These are phyloP conservation scores for Takifugu rubripes DNA, from an alignment of 2,797 vertebrate species.

Conservation along the genomic window DNA sequence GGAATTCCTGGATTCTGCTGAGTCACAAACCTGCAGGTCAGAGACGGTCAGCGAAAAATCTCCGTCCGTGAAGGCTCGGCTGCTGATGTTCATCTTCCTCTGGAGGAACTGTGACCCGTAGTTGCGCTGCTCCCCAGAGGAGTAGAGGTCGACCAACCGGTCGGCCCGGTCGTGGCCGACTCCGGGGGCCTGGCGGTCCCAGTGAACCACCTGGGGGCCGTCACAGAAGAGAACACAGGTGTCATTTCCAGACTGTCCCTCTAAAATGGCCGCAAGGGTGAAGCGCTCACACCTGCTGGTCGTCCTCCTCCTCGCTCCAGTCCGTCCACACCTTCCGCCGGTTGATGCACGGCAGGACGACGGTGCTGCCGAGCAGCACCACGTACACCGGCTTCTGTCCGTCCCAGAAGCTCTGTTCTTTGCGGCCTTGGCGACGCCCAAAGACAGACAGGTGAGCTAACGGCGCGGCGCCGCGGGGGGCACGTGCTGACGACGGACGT, in stretches of 20 bases:
- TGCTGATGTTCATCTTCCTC: slow-evolving; percentile 85
- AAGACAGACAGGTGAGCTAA: background rate
- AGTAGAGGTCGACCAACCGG: slow-evolving; percentile 91
- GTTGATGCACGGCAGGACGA: slow-evolving; percentile 84
- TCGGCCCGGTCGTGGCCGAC: slow-evolving; percentile 86
- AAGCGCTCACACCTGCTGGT: slow-evolving; percentile 73
- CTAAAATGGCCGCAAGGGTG: background rate
- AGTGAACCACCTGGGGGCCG: slow-evolving; percentile 84
- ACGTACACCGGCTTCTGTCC: slow-evolving; percentile 86
- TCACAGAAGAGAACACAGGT: background rate
- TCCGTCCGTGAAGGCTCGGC: slow-evolving; percentile 81
- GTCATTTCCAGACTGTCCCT: background rate
- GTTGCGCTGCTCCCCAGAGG: slow-evolving; percentile 87
- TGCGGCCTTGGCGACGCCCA: slow-evolving; percentile 66
- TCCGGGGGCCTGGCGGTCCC: slow-evolving; percentile 88
- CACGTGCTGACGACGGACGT: too few relatives aligned
- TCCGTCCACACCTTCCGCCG: slow-evolving; percentile 86
- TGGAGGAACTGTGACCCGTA: slow-evolving; percentile 85
- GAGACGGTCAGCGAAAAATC: slow-evolving; percentile 89
- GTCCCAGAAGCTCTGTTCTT: slow-evolving; percentile 81
- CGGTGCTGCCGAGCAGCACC: slow-evolving; percentile 75
- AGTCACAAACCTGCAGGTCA: slow-evolving; percentile 67
- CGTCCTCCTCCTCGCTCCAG: slow-evolving; percentile 82
- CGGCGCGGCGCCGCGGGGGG: rapidly evolving
- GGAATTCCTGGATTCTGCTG: background rate